Evolutionary conservation across 2,797 vertebrate genomes (phyloP), one percentile per base, ranked within the genome.

Genomic region (Diplodus puntazzo): DNA sequence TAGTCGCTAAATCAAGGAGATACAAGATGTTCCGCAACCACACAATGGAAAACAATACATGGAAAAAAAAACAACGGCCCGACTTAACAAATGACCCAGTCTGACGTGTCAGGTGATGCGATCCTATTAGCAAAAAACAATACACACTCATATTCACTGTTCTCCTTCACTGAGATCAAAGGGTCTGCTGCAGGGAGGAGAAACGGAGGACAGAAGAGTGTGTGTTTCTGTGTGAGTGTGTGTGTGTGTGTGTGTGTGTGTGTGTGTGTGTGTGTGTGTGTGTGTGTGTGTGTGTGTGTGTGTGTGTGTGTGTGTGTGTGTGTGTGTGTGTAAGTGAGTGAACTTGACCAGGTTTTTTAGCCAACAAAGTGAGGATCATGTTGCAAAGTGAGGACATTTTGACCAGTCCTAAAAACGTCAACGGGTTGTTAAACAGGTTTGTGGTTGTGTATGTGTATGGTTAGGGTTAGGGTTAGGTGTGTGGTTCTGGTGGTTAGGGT

Each of bases 101-200:
- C 18, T 46, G 43, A 70, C 17, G 39, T 43, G 13, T 45, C 21
- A 62, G 17, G 13, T 55, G 69, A 80, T 63, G 5, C 1, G 45
- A 52, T 77, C 13, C 42, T 34, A 34, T 34, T 34, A 34, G 30
- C 30, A 34, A 34, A 34, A 34, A 5, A 34, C 7, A 7, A 34
- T 6, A 43, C 42, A 43, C 42, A 43, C 42, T 43, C 42, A 86
- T n/a, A 64, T 82, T 64, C 71, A 80, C 30, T 65, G 53, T 77
- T 80, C 62, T 75, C 70, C 42, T 85, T 66, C 50, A 83, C 53
- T 52, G 46, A 87, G 69, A 88, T 88, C 80, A 88, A 90, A 88
- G 63, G 20, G 21, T 72, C 63, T 61, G 72, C 34, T 66, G 48
- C 52, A 25, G 11, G 12, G 68, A 75, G 34, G 34, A 75, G 55